Percentiles rank a stretch among this genome's conserved stretches.
phyloP scores from a whole-genome alignment of 2,113 vertebrate genomes.

The Eretmochelys imbricata region DNA sequence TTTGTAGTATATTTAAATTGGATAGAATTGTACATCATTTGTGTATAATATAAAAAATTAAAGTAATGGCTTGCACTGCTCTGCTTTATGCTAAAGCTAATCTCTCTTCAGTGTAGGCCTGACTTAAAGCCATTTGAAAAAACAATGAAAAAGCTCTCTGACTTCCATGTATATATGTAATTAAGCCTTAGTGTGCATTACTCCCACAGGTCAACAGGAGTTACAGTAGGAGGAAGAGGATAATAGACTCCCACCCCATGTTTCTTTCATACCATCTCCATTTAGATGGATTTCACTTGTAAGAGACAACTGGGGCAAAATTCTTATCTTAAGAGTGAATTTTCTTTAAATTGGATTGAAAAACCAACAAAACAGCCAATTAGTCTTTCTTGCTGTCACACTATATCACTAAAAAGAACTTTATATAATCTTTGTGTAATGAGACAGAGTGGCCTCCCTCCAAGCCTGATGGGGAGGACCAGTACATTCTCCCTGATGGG shows the following conservation, averaged over 20 bases:
- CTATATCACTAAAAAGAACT: background rate
- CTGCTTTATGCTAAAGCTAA: background rate
- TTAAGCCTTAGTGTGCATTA: conserved; percentile 31
- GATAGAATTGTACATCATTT: background rate
- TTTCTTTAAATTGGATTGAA: background rate
- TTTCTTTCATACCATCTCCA: background rate
- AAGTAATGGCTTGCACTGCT: background rate
- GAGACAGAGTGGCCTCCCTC: too few species aligned
- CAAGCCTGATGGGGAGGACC: too few species aligned
- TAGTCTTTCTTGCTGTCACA: background rate
- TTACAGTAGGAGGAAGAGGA: background rate
- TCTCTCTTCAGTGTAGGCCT: background rate
- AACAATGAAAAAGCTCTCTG: background rate
- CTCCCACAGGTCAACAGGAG: background rate
- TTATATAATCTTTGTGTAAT: background rate
- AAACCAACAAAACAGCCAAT: background rate
- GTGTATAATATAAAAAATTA: background rate
- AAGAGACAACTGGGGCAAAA: background rate
- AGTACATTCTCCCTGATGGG: too few species aligned
- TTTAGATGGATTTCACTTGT: conserved; percentile 24
- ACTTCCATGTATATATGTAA: background rate
- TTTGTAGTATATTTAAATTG: background rate
- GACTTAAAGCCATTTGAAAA: background rate
- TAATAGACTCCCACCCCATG: background rate
- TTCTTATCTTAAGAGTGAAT: background rate